phyloP scores from a whole-genome alignment of 2,113 vertebrate genomes.

The Tupaia tana region DNA sequence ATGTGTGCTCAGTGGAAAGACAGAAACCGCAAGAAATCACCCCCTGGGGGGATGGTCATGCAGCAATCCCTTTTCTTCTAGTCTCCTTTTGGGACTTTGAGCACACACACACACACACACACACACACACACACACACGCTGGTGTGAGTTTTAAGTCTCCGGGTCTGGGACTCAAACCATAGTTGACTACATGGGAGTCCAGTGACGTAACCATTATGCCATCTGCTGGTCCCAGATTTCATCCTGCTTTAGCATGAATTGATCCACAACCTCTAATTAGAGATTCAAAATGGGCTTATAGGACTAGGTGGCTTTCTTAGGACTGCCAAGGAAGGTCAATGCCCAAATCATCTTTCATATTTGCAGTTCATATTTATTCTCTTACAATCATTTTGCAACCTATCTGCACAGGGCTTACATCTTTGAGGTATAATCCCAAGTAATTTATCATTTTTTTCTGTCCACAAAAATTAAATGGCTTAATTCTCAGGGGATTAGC shows the following conservation, averaged over 20 bases:
- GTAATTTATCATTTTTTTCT: constrained; percentile 76
- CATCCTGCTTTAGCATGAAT: constrained; percentile 67
- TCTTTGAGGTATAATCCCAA: constrained; percentile 72
- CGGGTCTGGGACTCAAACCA: too few species aligned
- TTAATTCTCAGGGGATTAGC: constrained; percentile 75
- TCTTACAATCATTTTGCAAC: constrained; percentile 25
- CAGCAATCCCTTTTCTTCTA: too few species aligned
- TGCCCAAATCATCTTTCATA: constrained; percentile 3
- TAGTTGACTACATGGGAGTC: too few species aligned
- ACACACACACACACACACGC: too few species aligned
- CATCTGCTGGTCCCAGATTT: constrained; percentile 58
- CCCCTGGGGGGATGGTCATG: too few species aligned
- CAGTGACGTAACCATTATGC: too few species aligned
- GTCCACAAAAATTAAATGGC: constrained; percentile 73
- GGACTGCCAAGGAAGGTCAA: constrained; percentile 19
- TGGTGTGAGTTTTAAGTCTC: too few species aligned
- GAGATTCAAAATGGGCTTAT: constrained; percentile 67
- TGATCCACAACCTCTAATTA: constrained; percentile 61
- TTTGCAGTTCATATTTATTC: constrained; percentile 61
- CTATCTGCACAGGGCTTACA: not conserved
- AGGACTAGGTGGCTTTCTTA: not conserved
- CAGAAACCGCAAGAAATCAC: too few species aligned
- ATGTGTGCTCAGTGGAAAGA: too few species aligned
- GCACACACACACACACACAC: too few species aligned
- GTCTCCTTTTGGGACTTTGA: too few species aligned